These are phyloP conservation scores for Trachelus iudaicus DNA, from an alignment of 2,888 invertebrate genomes.

Conservation along the genomic window DNA sequence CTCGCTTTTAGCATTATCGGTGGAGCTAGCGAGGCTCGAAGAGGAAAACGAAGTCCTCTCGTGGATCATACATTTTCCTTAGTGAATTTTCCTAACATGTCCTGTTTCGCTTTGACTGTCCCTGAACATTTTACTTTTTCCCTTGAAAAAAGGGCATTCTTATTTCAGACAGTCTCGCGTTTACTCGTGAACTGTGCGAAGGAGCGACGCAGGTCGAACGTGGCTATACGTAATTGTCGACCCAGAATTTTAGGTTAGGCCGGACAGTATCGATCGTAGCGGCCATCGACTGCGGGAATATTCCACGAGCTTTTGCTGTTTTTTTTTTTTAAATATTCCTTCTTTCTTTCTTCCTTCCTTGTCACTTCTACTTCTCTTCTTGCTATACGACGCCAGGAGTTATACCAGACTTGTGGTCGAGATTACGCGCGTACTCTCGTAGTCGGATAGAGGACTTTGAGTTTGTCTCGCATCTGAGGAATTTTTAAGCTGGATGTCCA, in stretches of 20 bases:
- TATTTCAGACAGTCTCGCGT: too few species aligned
- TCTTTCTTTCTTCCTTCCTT: slow-evolving; percentile 20
- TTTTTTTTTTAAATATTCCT: slow-evolving; percentile 12
- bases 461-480: slow-evolving; percentile 26
- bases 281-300: slow-evolving; percentile 1
- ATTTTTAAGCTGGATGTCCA: slow-evolving; percentile 47
- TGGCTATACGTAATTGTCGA: slow-evolving; percentile 4
- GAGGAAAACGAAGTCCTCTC: too few species aligned
- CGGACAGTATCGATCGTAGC: not conserved
- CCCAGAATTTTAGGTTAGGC: slow-evolving; percentile 4
- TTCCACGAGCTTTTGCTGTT: slow-evolving; percentile 13
- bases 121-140: too few species aligned
- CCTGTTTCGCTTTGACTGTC: too few species aligned
- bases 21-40: too few species aligned
- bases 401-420: too few species aligned
- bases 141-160: too few species aligned
- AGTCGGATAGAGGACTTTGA: not conserved
- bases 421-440: not conserved
- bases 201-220: not conserved
- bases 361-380: too few species aligned
- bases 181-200: too few species aligned
- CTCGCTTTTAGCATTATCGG: slow-evolving; percentile 30
- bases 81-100: too few species aligned
- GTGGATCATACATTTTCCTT: too few species aligned
- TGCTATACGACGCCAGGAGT: too few species aligned